phyloP scores from a whole-genome alignment of 2,113 vertebrate genomes.

The Plotosus lineatus region DNA sequence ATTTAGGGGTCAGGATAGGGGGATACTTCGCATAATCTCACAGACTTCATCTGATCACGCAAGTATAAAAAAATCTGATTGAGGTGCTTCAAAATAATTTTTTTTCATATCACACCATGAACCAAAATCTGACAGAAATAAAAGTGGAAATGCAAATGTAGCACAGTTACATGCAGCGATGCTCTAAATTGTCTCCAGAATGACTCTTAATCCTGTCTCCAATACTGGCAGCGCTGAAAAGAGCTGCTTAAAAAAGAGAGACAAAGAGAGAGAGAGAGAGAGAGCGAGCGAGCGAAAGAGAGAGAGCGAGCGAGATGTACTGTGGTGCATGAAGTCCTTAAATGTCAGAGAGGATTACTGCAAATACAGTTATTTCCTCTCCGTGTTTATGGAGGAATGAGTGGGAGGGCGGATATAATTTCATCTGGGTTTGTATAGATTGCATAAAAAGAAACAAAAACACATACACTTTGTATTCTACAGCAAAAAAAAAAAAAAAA shows the following conservation, averaged over 20 bases:
- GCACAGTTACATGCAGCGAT: neutral
- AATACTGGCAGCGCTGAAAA: conserved; percentile 19
- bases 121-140: neutral
- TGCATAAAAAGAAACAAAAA: neutral
- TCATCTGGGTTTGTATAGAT: conserved; percentile 26
- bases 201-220: conserved; percentile 33
- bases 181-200: neutral
- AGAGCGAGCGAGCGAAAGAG: no score
- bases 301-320: no score
- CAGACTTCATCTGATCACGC: no score
- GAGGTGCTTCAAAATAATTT: neutral
- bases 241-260: conserved; percentile 19
- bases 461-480: neutral
- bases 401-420: neutral
- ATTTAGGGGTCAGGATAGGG: neutral
- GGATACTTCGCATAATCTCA: neutral
- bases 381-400: neutral
- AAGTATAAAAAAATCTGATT: neutral
- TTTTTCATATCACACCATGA: neutral
- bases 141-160: neutral
- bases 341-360: conserved; percentile 34
- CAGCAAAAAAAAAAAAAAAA: neutral
- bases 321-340: conserved; percentile 25
- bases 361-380: conserved; percentile 37
- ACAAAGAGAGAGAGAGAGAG: no score